Evolutionary conservation across 53 echinoderm and acorn worm genomes (phyloP).

Genomic region (Arbacia lixula): DNA sequence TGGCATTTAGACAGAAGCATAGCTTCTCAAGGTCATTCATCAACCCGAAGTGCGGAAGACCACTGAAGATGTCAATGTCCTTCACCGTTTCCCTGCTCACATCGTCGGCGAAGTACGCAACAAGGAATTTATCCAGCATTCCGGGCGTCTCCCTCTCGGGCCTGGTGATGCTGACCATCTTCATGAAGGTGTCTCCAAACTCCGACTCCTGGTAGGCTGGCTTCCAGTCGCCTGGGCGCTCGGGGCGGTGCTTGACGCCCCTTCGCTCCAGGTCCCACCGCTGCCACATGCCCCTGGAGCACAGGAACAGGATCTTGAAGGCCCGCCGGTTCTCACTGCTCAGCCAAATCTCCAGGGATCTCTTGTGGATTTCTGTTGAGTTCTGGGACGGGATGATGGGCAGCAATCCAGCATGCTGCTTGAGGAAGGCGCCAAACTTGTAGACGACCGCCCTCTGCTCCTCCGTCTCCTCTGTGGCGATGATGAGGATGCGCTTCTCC

Average conservation of each 20-base stretch:
- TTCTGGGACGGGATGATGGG: conserved; percentile 35
- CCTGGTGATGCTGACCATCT: conserved; percentile 44
- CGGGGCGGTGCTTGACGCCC: too few species aligned
- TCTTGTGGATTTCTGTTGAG: not conserved
- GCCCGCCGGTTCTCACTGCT: conserved; percentile 14
- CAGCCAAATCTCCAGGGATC: conserved; percentile 27
- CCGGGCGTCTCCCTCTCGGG: conserved; percentile 16
- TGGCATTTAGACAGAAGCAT: conserved; percentile 5
- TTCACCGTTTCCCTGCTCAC: not conserved
- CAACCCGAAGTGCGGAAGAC: conserved; percentile 5
- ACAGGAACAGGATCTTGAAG: conserved; percentile 38
- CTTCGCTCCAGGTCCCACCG: not conserved
- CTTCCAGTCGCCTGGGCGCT: not conserved
- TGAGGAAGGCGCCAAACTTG: conserved; percentile 38
- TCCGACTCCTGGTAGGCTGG: not conserved
- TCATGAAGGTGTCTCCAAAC: conserved; percentile 32
- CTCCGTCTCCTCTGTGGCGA: conserved; percentile 39
- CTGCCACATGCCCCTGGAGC: conserved; percentile 13
- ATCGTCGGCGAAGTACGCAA: conserved; percentile 22
- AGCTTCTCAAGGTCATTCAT: conserved; percentile 32
- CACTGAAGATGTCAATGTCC: conserved; percentile 26
- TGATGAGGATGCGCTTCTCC: conserved; percentile 23
- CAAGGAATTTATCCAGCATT: conserved; percentile 3
- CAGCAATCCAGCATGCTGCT: not conserved
- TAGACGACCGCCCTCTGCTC: conserved; percentile 22